Evolutionary conservation across 2,797 vertebrate genomes (phyloP), one percentile per base, ranked within the genome.

Genomic region (Todus mexicanus): DNA sequence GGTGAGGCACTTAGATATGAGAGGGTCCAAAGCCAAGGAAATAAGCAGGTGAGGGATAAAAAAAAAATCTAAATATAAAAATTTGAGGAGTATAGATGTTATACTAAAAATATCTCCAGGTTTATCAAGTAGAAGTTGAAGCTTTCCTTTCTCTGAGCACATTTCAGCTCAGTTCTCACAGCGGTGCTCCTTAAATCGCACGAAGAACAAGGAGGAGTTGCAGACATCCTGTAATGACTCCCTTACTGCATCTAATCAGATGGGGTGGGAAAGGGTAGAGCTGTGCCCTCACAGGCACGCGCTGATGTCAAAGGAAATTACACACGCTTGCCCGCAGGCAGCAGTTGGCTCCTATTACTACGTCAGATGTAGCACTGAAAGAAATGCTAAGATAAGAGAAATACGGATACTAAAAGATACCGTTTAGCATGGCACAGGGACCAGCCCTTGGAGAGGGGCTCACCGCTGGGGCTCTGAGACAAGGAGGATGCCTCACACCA

Each of bases 281-380:
- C 73, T 86, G 87, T 40, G 84, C 80, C 84, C 93, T 88, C 76
- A 64, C 70, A 91, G 84, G 56, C 90, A 78, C 56, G 78, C 2
- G 2, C 82, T 89, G 89, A 93, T 94, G 93, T 89, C 87, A 89
- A 95, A 92, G 92, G 93, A 95, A 96, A 95, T 93, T 64, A 83
- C 87, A 89, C 0, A 0, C 5, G 4, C 72, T 89, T 1, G 4
- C 79, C 91, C 1, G 1, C 87, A 87, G 84, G 91, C 94, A 86
- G 91, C 65, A 93, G 27, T 8, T 88, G 76, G 68, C 73, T 92
- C 45, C 79, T 57, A 21, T 73, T 38, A 57, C 51, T 75, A 68
- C 0, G 4, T 95, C 87, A 94, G 79, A 81, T 27, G 63, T 25
- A 78, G 69, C 53, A 42, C 2, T 86, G 53, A 79, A 89, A 84